Conservation (phyloP, 2,888 invertebrate genomes). For the Margaritifera margaritifera region DNA sequence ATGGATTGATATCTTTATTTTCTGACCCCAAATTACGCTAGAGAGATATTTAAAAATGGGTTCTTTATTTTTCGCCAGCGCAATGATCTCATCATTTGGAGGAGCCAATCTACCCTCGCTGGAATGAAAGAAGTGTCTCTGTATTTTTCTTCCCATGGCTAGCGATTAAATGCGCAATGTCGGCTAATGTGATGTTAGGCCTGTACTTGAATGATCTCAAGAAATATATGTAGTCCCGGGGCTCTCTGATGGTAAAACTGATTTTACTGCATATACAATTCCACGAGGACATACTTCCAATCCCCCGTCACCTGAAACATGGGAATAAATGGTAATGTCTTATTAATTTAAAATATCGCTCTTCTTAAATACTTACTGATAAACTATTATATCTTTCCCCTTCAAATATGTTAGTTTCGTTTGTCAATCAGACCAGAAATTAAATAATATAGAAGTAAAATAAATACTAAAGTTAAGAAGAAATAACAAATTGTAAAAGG, state of each 20-base stretch:
- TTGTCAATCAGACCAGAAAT: too few relatives aligned
- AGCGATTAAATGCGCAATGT: slow-evolving; percentile 19
- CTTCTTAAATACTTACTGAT: too few relatives aligned
- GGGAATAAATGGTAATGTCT: too few relatives aligned
- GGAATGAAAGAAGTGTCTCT: slow-evolving; percentile 7
- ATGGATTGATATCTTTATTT: slow-evolving; percentile 6
- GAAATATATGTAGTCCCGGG: slow-evolving; percentile 22
- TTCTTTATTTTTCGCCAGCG: slow-evolving; percentile 3
- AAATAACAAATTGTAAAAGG: too few relatives aligned
- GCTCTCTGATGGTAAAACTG: slow-evolving; percentile 15
- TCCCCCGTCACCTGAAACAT: too few relatives aligned
- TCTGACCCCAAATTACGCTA: neutral
- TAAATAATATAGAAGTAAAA: too few relatives aligned
- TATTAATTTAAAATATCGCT: too few relatives aligned
- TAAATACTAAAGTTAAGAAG: too few relatives aligned
- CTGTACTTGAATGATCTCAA: slow-evolving; percentile 15
- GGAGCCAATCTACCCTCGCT: slow-evolving; percentile 19
- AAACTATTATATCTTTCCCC: too few relatives aligned
- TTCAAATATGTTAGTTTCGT: too few relatives aligned
- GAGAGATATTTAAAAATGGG: neutral
- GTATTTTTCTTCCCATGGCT: slow-evolving; percentile 11
- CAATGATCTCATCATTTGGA: too few relatives aligned
- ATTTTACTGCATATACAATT: slow-evolving; percentile 18
- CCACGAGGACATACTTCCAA: too few relatives aligned
- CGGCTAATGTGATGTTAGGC: slow-evolving; percentile 16